Base-by-base conservation (phyloP, 2,888 invertebrate species). In the Philaethria dido region DNA sequence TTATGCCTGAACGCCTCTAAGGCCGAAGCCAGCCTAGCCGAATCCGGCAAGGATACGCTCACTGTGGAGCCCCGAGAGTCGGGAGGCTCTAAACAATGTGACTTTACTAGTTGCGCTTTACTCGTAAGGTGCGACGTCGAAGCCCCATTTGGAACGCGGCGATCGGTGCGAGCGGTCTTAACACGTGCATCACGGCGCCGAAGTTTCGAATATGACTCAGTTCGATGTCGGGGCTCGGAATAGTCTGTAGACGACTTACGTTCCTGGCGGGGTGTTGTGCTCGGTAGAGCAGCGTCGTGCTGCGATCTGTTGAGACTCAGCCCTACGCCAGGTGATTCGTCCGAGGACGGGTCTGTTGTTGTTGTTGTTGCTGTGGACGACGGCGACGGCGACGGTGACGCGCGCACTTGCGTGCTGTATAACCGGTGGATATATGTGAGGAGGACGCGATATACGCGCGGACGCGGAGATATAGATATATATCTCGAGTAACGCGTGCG, bases 1-100 rank as follows among this genome's bases (percentile, higher is more conserved):
- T 94, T 94, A 94, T 93, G 89, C 86, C 91, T 93, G 89, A 93
- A 92, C 87, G 89, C 92, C 90, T 93, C 88, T 93, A 94, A 94
- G 93, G 92, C 93, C 89, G 93, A 93, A 94, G 47, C 47, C 47
- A 47, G 47, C 47, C 47, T 52, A 52, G 52, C 33, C 52, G 52
- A 33, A 52, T 52, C 29, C 52, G 52, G 52, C 52, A 52, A 52
- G 29, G 52, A 44, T 45, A 60, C n/a, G 25, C 45, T 55, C 39
- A 55, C 55, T 52, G 52, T 57, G 57, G 57, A 57, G 57, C 57
- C 57, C 57, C 42, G 57, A 57, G 57, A 57, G 57, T 57, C 42
- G 57, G 57, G 87, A 52, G 52, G 88, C 85, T 88, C 86, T 83
- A 87, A 84, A 88, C 85, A 86, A 87, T 88, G 87, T 87, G 86